Percentiles rank a stretch among this genome's conserved stretches.
phyloP scores from a whole-genome alignment of 2,888 invertebrate genomes.

The Pantelozetes paolii region DNA sequence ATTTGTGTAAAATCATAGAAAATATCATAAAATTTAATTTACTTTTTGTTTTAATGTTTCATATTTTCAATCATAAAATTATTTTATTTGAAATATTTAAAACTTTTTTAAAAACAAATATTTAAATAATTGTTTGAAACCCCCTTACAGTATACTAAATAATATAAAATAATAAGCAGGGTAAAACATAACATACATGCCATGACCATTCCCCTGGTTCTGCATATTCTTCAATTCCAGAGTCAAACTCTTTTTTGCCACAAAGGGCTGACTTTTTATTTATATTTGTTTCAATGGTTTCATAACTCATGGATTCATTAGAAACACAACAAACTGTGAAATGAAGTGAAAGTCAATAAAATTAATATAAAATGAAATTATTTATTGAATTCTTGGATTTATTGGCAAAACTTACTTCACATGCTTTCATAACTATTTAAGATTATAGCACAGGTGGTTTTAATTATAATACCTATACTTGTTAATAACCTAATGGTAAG shows the following conservation, averaged over 20 bases:
- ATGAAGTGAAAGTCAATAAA: neutral
- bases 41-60: too few species aligned
- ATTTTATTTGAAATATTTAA: constrained; percentile 28
- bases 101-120: neutral
- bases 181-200: constrained; percentile 55
- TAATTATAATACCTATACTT: too few species aligned
- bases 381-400: too few species aligned
- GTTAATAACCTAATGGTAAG: too few species aligned
- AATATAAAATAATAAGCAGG: neutral
- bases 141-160: too few species aligned
- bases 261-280: constrained; percentile 45
- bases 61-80: constrained; percentile 47
- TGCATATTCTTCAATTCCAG: constrained; percentile 51
- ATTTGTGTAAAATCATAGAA: too few species aligned
- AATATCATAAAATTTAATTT: too few species aligned
- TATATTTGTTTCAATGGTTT: constrained; percentile 47
- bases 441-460: too few species aligned
- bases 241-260: constrained; percentile 49
- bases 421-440: too few species aligned
- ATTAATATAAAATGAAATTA: neutral
- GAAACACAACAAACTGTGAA: constrained; percentile 53
- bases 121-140: constrained; percentile 41
- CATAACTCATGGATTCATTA: constrained; percentile 49
- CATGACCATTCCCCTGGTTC: constrained; percentile 55
- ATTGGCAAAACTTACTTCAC: too few species aligned